These are phyloP conservation scores for Otis tarda DNA, from an alignment of 2,113 vertebrate species.

Conservation along the genomic window DNA sequence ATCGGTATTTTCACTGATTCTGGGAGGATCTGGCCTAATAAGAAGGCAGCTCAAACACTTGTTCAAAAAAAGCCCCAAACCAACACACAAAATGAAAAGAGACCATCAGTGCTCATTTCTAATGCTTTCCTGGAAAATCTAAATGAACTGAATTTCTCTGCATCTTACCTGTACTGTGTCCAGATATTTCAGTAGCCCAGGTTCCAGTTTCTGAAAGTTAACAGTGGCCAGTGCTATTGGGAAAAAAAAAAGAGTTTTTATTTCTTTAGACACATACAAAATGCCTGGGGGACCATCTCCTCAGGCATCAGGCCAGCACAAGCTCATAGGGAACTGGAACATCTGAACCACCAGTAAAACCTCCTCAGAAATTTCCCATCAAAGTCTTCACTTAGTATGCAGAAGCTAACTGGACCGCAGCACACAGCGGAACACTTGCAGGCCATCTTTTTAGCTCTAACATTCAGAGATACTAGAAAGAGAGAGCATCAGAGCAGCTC, in stretches of 20 bases:
- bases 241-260: not conserved
- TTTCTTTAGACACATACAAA: not conserved
- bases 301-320: not conserved
- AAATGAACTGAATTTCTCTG: not conserved
- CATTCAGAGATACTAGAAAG: not conserved
- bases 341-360: not conserved
- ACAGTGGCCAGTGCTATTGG: conserved; percentile 81
- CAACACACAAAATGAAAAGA: not conserved
- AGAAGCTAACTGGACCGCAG: not conserved
- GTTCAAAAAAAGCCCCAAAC: not conserved
- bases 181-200: conserved; percentile 75
- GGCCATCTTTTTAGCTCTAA: not conserved
- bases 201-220: conserved; percentile 87
- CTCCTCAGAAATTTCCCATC: not conserved
- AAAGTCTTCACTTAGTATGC: not conserved
- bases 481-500: conserved; percentile 12
- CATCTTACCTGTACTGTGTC: conserved; percentile 78
- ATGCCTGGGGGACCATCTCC: not conserved
- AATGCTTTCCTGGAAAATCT: not conserved
- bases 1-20: not conserved
- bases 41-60: not conserved
- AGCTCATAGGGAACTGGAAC: not conserved
- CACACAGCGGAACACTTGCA: not conserved
- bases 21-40: not conserved
- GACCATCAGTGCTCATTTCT: not conserved